These are phyloP conservation scores for Diaphora mendica DNA, from an alignment of 2,888 invertebrate genomes.

Conservation along the genomic window DNA sequence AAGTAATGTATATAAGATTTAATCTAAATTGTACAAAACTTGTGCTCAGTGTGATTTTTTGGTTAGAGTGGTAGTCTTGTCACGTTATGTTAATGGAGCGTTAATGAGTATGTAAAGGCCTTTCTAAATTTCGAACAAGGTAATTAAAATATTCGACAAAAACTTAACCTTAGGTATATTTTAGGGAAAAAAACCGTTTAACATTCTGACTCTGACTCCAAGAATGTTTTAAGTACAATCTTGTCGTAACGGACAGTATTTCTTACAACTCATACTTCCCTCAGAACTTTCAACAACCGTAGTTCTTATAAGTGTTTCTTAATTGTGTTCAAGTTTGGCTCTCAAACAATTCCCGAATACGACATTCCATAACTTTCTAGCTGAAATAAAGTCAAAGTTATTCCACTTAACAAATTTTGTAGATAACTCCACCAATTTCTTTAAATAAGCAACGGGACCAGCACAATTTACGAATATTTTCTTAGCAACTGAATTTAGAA, in stretches of 20 bases:
- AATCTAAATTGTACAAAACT: background rate
- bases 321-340: conserved; percentile 58
- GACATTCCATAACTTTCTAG: conserved; percentile 59
- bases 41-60: background rate
- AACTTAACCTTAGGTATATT: background rate
- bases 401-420: conserved; percentile 59
- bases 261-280: conserved; percentile 48
- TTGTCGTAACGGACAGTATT: conserved; percentile 38
- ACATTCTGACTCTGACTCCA: background rate
- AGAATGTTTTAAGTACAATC: conserved; percentile 27
- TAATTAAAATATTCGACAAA: background rate
- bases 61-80: background rate
- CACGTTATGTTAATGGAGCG: background rate
- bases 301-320: conserved; percentile 58
- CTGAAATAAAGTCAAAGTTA: conserved; percentile 55
- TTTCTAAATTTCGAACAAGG: background rate
- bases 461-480: conserved; percentile 30
- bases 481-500: background rate
- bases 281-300: conserved; percentile 45
- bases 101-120: background rate
- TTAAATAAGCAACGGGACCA: conserved; percentile 43
- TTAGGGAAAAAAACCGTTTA: background rate
- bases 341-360: conserved; percentile 57
- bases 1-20: too few species aligned
- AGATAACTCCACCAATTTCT: conserved; percentile 54